These are phyloP conservation scores for Scaptomyza graminum DNA, from an alignment of 1,140 invertebrate genomes.

Conservation along the genomic window DNA sequence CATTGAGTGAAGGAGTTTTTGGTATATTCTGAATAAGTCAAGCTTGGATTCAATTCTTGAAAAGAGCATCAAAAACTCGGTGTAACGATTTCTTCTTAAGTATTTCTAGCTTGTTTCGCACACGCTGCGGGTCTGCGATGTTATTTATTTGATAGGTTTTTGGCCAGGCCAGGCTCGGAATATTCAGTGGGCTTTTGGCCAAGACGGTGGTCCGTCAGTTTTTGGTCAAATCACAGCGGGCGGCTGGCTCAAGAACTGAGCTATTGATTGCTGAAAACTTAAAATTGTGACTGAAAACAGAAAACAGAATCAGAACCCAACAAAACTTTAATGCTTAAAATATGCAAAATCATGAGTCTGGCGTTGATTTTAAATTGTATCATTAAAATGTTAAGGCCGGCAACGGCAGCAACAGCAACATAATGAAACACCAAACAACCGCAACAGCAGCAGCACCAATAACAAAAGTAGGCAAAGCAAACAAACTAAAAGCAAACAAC, in stretches of 20 bases:
- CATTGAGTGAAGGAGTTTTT: no score
- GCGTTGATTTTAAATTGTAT: constrained; percentile 83
- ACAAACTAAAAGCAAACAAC: constrained; percentile 29
- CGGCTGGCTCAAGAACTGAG: constrained; percentile 40
- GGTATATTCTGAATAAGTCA: no score
- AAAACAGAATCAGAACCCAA: constrained; percentile 43
- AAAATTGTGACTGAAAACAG: constrained; percentile 51
- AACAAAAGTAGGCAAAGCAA: constrained; percentile 22
- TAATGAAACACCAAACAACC: constrained; percentile 59
- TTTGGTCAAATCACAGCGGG: constrained; percentile 80
- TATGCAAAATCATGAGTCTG: constrained; percentile 82
- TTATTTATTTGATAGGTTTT: constrained; percentile 80
- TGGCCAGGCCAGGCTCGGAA: constrained; percentile 41
- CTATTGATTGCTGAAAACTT: constrained; percentile 68
- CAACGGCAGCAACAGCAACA: constrained; percentile 30
- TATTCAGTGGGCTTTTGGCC: constrained; percentile 12
- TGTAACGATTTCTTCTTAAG: background rate
- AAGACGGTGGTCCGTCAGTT: constrained; percentile 62
- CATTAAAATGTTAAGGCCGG: constrained; percentile 68
- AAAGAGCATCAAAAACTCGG: background rate
- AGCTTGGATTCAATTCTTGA: background rate
- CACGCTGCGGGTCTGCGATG: constrained; percentile 64
- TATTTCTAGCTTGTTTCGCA: constrained; percentile 61
- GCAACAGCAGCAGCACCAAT: constrained; percentile 7
- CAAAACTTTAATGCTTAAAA: constrained; percentile 75